Evolutionary conservation across 2,888 invertebrate genomes (phyloP).

Genomic region (Drosophila engyochracea): DNA sequence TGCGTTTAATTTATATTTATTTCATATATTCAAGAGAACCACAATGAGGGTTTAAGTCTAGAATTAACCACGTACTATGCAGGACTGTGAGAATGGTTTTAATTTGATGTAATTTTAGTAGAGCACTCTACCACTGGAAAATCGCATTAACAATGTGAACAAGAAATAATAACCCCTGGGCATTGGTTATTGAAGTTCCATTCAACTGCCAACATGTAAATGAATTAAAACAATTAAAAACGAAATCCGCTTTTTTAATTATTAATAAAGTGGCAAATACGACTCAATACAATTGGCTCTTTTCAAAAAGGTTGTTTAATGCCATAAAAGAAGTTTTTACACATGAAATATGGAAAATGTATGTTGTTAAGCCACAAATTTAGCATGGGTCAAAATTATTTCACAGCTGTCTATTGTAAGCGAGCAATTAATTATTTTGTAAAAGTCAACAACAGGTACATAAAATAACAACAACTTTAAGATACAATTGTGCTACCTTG

Average conservation of each 20-base stretch:
- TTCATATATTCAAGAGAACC: not conserved
- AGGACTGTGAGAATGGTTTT: conserved; percentile 24
- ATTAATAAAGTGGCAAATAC: conserved; percentile 2
- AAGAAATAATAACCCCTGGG: conserved; percentile 21
- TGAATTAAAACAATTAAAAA: conserved; percentile 4
- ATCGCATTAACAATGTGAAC: conserved; percentile 33
- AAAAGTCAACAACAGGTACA: not conserved
- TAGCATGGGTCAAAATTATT: not conserved
- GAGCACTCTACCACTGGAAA: conserved; percentile 4
- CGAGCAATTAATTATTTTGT: not conserved
- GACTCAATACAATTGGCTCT: conserved; percentile 1
- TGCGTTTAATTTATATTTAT: conserved; percentile 53
- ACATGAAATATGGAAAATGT: conserved; percentile 14
- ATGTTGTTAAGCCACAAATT: conserved; percentile 1
- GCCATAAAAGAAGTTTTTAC: conserved; percentile 3
- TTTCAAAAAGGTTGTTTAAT: not conserved
- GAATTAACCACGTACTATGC: conserved; percentile 31
- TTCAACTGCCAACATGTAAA: conserved; percentile 3
- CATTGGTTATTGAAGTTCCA: conserved; percentile 14
- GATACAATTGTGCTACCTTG: not conserved
- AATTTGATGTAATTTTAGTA: conserved; percentile 26
- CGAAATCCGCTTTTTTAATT: conserved; percentile 2
- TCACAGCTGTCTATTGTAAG: not conserved
- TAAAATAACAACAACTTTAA: accelerated
- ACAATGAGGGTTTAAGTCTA: conserved; percentile 25